phyloP scores from a whole-genome alignment of 2,888 invertebrate species.

The Lamellibrachia satsuma region DNA sequence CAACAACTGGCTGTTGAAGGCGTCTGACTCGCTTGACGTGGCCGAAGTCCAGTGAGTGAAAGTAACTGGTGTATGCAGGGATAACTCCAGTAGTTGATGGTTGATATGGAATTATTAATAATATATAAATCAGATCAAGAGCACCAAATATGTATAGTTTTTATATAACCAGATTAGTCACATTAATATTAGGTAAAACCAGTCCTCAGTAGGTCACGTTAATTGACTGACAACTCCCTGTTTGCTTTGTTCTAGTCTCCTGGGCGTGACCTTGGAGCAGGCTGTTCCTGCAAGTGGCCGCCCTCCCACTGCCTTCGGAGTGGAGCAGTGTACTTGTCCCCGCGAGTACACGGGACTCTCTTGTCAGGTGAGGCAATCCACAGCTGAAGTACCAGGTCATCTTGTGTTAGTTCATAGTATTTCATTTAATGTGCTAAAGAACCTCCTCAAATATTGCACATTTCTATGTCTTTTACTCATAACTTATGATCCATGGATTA shows the following conservation, averaged over 20 bases:
- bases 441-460: too few species aligned
- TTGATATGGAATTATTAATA: too few species aligned
- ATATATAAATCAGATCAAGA: too few species aligned
- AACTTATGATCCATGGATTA: too few species aligned
- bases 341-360: constrained; percentile 83
- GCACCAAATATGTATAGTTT: too few species aligned
- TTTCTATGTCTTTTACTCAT: too few species aligned
- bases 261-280: constrained; percentile 27
- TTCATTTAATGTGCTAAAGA: background rate
- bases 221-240: background rate
- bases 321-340: constrained; percentile 88
- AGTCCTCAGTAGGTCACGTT: too few species aligned
- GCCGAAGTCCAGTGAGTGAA: constrained; percentile 17
- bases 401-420: background rate
- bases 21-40: constrained; percentile 64
- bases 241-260: constrained; percentile 27
- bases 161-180: too few species aligned
- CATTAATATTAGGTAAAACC: too few species aligned
- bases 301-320: constrained; percentile 52
- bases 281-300: constrained; percentile 30
- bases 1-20: constrained; percentile 81
- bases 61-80: background rate
- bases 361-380: constrained; percentile 75
- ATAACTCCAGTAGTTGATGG: too few species aligned
- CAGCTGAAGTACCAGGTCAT: background rate